Evolutionary conservation across 1,140 invertebrate genomes (phyloP).

Genomic region (Drosophila carrolli): DNA sequence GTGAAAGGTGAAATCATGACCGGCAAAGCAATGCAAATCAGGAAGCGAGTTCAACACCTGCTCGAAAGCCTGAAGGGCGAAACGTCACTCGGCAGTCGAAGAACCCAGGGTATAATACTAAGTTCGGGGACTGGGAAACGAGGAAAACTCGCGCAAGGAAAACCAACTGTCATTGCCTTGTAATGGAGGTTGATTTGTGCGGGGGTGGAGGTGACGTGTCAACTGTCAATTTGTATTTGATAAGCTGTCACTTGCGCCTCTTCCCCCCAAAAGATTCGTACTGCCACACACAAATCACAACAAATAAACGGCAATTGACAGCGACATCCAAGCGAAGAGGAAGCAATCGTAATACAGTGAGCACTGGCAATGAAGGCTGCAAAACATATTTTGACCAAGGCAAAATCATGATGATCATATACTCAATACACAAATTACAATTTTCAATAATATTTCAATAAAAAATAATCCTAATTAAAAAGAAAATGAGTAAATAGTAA

Average conservation of each 20-base stretch:
- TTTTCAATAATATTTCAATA: no score
- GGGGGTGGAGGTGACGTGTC: slow-evolving; percentile 58
- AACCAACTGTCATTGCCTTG: slow-evolving; percentile 40
- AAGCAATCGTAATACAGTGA: slow-evolving; percentile 11
- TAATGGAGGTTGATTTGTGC: slow-evolving; percentile 17
- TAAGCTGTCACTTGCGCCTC: slow-evolving; percentile 51
- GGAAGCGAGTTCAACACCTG: slow-evolving; percentile 73
- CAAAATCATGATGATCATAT: background rate
- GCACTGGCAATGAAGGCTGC: background rate
- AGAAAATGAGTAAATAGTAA: no score
- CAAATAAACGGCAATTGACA: slow-evolving; percentile 80
- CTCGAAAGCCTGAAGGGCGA: slow-evolving; percentile 35
- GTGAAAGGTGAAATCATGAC: slow-evolving; percentile 46
- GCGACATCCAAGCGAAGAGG: slow-evolving; percentile 60
- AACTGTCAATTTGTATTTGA: slow-evolving; percentile 78
- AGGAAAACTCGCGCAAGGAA: background rate
- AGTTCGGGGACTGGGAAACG: background rate
- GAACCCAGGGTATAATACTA: slow-evolving; percentile 19
- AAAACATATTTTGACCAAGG: background rate
- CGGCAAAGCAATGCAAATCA: slow-evolving; percentile 61
- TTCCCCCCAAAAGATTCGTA: slow-evolving; percentile 23
- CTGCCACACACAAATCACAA: slow-evolving; percentile 68
- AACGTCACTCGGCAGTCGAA: slow-evolving; percentile 16
- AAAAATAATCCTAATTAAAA: no score
- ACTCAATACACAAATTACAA: no score